phyloP scores from a whole-genome alignment of 2,797 vertebrate genomes.

The Knipowitschia caucasica region DNA sequence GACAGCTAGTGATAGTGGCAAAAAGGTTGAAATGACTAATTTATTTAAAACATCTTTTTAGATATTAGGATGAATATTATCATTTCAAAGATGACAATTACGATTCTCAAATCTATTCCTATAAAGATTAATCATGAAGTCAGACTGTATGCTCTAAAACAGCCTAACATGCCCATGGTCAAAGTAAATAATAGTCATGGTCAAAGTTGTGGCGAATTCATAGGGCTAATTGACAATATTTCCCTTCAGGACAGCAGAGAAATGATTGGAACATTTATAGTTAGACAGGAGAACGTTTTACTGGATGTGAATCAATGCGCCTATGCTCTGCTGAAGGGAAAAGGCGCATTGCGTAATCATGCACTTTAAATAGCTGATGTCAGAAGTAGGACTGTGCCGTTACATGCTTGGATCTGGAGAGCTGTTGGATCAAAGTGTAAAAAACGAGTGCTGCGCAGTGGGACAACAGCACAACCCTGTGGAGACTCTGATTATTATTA shows the following conservation, averaged over 20 bases:
- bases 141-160: too few relatives aligned
- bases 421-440: conserved; percentile 46
- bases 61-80: too few relatives aligned
- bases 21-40: conserved; percentile 7
- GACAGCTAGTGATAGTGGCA: conserved; percentile 45
- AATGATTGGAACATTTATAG: conserved; percentile 30
- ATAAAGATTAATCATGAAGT: too few relatives aligned
- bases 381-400: conserved; percentile 56
- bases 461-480: conserved; percentile 57
- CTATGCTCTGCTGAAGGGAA: conserved; percentile 35
- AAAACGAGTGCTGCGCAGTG: conserved; percentile 23
- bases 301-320: conserved; percentile 44
- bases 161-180: too few relatives aligned
- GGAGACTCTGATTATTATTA: conserved; percentile 42
- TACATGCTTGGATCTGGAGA: conserved; percentile 50
- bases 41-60: too few relatives aligned
- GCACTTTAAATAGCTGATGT: conserved; percentile 69
- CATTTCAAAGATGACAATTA: too few relatives aligned
- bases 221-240: conserved; percentile 2
- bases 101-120: too few relatives aligned
- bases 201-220: too few relatives aligned
- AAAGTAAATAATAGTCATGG: too few relatives aligned
- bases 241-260: conserved; percentile 16
- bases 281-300: conserved; percentile 44
- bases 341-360: conserved; percentile 70